A percentile compares a stretch with the other conserved stretches of the same genome.
Conservation (phyloP, 2,113 vertebrate genomes). For the Fukomys damarensis region DNA sequence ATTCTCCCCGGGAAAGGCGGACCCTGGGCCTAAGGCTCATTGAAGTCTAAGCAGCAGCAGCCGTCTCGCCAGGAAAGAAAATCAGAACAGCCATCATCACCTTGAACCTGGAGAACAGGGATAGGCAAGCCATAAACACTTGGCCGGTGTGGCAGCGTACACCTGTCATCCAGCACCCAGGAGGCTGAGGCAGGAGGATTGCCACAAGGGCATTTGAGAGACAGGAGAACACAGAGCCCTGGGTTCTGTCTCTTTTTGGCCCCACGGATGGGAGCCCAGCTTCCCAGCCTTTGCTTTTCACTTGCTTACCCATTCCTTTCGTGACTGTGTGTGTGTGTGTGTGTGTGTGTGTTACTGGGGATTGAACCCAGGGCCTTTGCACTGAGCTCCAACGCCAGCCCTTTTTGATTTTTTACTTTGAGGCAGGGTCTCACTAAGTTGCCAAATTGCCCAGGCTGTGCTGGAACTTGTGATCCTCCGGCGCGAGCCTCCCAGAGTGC, state of each 20-base stretch:
- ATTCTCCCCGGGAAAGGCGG: too few species aligned
- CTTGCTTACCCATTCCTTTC: neutral
- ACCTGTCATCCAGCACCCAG: neutral
- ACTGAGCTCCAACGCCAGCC: neutral
- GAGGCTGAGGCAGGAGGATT: neutral
- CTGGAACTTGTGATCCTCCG: neutral
- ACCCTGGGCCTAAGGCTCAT: too few species aligned
- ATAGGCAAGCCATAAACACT: neutral
- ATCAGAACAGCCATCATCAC: neutral
- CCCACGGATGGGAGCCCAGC: rapidly evolving
- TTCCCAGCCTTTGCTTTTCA: rapidly evolving
- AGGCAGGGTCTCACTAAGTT: neutral
- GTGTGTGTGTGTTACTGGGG: too few species aligned
- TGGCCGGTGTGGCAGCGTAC: neutral
- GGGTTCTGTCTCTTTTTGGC: neutral
- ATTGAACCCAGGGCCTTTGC: neutral
- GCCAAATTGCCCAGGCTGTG: neutral
- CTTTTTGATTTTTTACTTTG: neutral
- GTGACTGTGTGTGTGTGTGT: too few species aligned
- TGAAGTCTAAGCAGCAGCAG: neutral
- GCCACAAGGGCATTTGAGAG: neutral
- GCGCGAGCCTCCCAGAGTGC: neutral
- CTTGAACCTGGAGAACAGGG: neutral
- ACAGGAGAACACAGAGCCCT: neutral
- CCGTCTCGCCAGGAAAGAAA: neutral